Evolutionary conservation across 2,113 vertebrate genomes (phyloP).

Genomic region (Conger conger): DNA sequence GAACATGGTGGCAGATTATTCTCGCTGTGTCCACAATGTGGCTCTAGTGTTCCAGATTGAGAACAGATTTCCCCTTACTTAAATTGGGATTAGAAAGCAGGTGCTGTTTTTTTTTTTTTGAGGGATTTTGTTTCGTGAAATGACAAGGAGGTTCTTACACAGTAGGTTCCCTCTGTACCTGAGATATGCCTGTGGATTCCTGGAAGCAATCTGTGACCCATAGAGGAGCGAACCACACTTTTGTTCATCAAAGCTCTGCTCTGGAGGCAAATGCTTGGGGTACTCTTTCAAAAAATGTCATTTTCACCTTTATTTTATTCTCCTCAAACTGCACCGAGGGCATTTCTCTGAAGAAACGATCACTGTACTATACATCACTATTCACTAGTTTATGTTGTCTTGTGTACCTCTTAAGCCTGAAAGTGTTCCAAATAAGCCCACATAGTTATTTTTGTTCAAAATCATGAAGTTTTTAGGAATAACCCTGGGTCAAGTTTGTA

Average conservation of each 20-base stretch:
- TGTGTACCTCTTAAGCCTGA: no score
- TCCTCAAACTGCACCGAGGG: neutral
- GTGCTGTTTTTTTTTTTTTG: neutral
- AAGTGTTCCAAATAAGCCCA: no score
- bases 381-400: neutral
- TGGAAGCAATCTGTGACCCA: neutral
- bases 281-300: conserved; percentile 2
- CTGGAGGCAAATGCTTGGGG: neutral
- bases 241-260: neutral
- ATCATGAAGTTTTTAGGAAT: no score
- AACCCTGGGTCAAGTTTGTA: no score
- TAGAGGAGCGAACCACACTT: neutral
- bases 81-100: neutral
- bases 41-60: neutral
- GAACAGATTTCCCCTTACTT: neutral
- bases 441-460: no score
- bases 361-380: neutral
- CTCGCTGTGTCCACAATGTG: neutral
- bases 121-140: neutral
- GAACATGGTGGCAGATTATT: neutral
- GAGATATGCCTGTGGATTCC: neutral
- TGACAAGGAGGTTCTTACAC: neutral
- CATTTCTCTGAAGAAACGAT: neutral
- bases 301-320: neutral
- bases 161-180: neutral